Evolutionary conservation across 2,888 invertebrate genomes (phyloP), one percentile per base, ranked within the genome.

Genomic region (Harpagoxenus sublaevis): DNA sequence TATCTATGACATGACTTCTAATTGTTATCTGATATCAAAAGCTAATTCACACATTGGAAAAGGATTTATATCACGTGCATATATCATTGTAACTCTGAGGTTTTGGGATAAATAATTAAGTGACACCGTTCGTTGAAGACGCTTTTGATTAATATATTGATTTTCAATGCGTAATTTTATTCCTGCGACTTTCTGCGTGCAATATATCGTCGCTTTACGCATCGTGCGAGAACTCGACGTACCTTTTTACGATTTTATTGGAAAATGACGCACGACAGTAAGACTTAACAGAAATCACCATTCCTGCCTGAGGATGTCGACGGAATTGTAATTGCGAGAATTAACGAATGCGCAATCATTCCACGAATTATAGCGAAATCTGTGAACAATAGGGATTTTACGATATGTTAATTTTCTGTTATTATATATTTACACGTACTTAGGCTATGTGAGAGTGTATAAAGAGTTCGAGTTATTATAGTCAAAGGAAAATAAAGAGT

Each of bases 371-470:
- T 87, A 87, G 84, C 63, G 83, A 74, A 65, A 75, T 77, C 79
- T 86, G 5, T 70, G 62, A 71, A 86, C 45, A 9, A 63, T 89
- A 89, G 35, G 45, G 28, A 63, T 89, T 86, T 53, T 81, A 89
- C 42, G 45, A 79, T 89, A 87, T 66, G 78, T 82, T 89, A 89
- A 71, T 83, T 88, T 88, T 88, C 88, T 84, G 89, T 89, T 89
- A 89, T 83, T 84, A 86, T 89, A 86, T 89, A 89, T 88, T 89
- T 89, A 89, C 84, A 79, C 83, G 89, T 89, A 89, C 89, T 89
- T 89, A 89, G 89, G 77, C 81, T 89, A 89, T 83, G 87, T 83
- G 87, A 75, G 81, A 87, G 79, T 89, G 89, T 89, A 89, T 68
- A 88, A 88, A 89, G 86, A 86, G 84, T 81, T 84, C 81, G 83